Evolutionary conservation across 2,888 invertebrate genomes (phyloP), one percentile per base, ranked within the genome.

Genomic region (Eupeodes luniger): DNA sequence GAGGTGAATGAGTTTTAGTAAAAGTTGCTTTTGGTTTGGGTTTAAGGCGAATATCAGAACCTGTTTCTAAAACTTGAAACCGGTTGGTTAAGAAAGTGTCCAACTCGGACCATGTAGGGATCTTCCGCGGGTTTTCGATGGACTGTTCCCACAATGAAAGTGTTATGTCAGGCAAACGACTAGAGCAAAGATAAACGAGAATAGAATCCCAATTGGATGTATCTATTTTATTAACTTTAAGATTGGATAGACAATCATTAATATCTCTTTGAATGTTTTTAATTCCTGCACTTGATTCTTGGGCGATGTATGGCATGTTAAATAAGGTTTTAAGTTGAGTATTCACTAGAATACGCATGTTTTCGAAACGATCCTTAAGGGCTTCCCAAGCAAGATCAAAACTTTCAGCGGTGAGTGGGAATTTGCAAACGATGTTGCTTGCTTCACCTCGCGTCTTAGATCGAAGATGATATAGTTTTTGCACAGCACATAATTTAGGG

Each of bases 61-160:
- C 36, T 14, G 59, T 61, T 61, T 61, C 61, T n/a, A 61, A 40
- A 40, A 61, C 61, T 40, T 61, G 36, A 40, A 14, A 61, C 36
- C 61, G 61, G 12, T 61, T 61, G 10, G 61, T 61, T 40, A 61
- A 40, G 40, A 61, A 61, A 4, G 40, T 40, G 4, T 40, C 61
- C 40, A 61, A 12, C 14, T 36, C 59, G 36, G 59, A 57, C 27
- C 57, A 57, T 57, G 19, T 57, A 27, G 57, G 57, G 5, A 57
- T 27, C 10, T 57, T 57, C 10, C 19, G n/a, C 7, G 57, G 57
- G 57, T 57, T 57, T 57, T 57, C 27, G 19, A 57, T 57, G 3
- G 57, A 57, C 4, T 57, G 57, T 57, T 57, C 57, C 57, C 57
- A 57, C 19, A 57, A 27, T 11, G 57, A 57, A 27, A 27, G 57